A percentile compares a stretch with the other conserved stretches of the same genome.
Conservation (phyloP, 2,113 vertebrate species). For the Engraulis encrasicolus region DNA sequence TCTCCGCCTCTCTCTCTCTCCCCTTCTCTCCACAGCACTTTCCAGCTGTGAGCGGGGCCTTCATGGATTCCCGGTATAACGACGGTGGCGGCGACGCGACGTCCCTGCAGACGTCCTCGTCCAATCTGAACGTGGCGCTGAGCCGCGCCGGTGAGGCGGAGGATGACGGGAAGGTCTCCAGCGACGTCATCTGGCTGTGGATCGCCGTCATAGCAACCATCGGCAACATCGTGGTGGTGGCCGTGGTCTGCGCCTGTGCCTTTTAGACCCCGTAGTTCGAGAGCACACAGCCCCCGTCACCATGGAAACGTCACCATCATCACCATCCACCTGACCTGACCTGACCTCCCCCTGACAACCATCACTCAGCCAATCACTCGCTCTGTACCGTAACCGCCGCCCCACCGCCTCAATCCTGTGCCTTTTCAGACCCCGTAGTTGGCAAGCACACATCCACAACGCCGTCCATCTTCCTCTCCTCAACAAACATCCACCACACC, state of each 20-base stretch:
- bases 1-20: not conserved
- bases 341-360: no score
- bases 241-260: constrained; percentile 80
- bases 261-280: constrained; percentile 65
- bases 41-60: constrained; percentile 68
- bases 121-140: constrained; percentile 71
- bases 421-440: no score
- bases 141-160: constrained; percentile 68
- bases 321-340: no score
- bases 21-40: constrained; percentile 61
- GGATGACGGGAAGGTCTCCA: constrained; percentile 76
- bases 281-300: constrained; percentile 39
- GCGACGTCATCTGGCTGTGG: constrained; percentile 81
- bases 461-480: no score
- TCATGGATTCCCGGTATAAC: constrained; percentile 79
- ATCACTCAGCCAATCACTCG: no score
- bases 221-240: constrained; percentile 82
- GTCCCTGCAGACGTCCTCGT: constrained; percentile 78
- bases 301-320: not conserved
- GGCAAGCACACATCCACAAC: no score
- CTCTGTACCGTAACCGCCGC: no score
- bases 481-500: no score
- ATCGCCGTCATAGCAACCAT: constrained; percentile 81
- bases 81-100: no score
- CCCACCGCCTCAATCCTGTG: no score